These are phyloP conservation scores for Styela plicata DNA, from an alignment of 23 tunicate genomes.

Conservation along the genomic window DNA sequence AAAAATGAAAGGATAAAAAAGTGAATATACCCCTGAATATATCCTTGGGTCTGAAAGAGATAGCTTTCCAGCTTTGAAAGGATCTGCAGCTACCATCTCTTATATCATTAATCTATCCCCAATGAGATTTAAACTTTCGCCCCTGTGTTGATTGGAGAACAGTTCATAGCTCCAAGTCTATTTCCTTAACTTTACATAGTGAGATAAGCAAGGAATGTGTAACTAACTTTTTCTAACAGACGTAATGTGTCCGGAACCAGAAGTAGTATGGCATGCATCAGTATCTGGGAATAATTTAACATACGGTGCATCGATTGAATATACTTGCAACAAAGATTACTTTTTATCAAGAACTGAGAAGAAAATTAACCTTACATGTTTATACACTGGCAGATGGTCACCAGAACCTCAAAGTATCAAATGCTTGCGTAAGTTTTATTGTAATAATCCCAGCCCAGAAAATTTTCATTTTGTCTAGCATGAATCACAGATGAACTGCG, in stretches of 20 bases:
- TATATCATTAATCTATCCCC: no score
- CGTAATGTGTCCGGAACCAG: conserved; percentile 50
- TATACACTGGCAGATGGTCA: conserved; percentile 41
- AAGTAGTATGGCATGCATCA: conserved; percentile 41
- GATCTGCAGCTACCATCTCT: no score
- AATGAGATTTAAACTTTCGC: no score
- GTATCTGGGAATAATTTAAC: conserved; percentile 13
- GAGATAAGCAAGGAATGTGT: neutral
- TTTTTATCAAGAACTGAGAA: conserved; percentile 24
- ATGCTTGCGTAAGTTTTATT: conserved; percentile 53
- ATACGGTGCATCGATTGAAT: conserved; percentile 17
- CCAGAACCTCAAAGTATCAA: conserved; percentile 48
- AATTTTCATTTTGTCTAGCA: no score
- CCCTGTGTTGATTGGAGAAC: no score
- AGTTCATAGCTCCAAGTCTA: no score
- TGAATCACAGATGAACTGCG: no score
- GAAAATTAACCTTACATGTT: conserved; percentile 29
- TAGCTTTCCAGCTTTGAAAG: no score
- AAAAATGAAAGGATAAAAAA: no score
- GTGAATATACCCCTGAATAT: no score
- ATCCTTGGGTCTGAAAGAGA: no score
- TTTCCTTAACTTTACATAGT: neutral
- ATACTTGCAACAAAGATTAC: conserved; percentile 40
- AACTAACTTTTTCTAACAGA: conserved; percentile 27
- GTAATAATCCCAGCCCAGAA: no score